A percentile compares a stretch with the other conserved stretches of the same genome.
These are phyloP conservation scores for Tinamus major DNA, from an alignment of 2,797 vertebrate genomes.

Conservation along the genomic window DNA sequence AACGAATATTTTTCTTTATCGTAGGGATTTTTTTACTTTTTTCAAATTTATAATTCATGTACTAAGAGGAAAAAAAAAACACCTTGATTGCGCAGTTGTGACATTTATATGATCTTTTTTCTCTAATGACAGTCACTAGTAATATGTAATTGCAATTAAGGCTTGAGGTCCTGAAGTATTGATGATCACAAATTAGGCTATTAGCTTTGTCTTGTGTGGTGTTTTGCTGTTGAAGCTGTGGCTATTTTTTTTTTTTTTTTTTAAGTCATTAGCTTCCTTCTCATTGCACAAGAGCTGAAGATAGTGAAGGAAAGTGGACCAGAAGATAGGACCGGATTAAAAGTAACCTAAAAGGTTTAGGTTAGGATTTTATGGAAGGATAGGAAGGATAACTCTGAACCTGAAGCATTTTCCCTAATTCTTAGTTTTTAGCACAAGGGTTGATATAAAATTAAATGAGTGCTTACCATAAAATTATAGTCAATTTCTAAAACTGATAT, in stretches of 20 bases:
- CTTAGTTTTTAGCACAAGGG: neutral
- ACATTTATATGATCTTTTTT: neutral
- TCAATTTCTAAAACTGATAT: neutral
- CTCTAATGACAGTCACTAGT: neutral
- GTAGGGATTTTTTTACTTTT: neutral
- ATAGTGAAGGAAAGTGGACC: neutral
- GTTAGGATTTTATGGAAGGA: neutral
- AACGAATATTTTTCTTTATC: neutral
- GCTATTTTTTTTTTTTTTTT: neutral
- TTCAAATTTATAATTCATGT: neutral
- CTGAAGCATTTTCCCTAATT: neutral
- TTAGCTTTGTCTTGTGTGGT: neutral
- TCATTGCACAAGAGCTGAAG: neutral
- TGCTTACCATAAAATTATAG: neutral
- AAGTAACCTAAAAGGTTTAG: rapidly evolving
- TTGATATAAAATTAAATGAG: too few species aligned
- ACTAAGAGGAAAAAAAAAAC: too few species aligned
- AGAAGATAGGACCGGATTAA: neutral
- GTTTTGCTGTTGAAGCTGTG: too few species aligned
- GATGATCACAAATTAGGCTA: neutral
- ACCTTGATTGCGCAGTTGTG: neutral
- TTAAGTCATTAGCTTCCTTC: neutral
- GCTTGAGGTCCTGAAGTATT: neutral
- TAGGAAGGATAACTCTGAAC: neutral
- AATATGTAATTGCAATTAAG: neutral